Evolutionary conservation across 2,888 invertebrate genomes (phyloP).

Genomic region (Lasioglossum calceatum): DNA sequence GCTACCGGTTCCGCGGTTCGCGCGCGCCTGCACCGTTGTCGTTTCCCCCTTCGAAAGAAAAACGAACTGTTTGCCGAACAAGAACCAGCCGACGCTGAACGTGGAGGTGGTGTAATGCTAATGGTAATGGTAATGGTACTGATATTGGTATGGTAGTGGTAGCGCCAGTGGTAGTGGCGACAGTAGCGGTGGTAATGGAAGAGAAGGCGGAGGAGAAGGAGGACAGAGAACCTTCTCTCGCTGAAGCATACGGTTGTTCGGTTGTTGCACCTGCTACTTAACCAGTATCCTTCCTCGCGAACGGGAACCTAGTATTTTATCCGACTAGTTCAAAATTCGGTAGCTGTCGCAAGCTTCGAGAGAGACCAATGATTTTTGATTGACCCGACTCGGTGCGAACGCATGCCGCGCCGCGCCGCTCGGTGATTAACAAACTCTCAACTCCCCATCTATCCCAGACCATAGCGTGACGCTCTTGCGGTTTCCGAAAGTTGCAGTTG

Average conservation of each 20-base stretch:
- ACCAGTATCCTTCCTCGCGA: slow-evolving; percentile 52
- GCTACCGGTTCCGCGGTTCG: slow-evolving; percentile 63
- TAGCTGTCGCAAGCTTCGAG: slow-evolving; percentile 20
- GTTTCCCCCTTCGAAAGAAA: slow-evolving; percentile 56
- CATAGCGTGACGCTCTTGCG: not conserved
- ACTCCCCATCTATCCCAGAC: not conserved
- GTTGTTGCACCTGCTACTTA: slow-evolving; percentile 18
- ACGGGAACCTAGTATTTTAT: slow-evolving; percentile 52
- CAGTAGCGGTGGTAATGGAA: not conserved
- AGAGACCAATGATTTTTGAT: slow-evolving; percentile 17
- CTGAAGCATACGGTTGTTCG: slow-evolving; percentile 26
- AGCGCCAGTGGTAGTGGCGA: not conserved
- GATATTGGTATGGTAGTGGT: not conserved
- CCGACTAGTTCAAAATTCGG: slow-evolving; percentile 46
- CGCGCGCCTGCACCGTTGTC: slow-evolving; percentile 35
- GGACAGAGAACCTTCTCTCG: slow-evolving; percentile 51
- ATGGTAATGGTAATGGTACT: not conserved
- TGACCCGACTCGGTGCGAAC: slow-evolving; percentile 25
- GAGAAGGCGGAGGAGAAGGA: not conserved
- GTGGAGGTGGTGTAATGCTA: not conserved
- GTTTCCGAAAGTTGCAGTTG: slow-evolving; percentile 4
- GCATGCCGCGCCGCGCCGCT: not conserved
- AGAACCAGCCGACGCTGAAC: slow-evolving; percentile 25
- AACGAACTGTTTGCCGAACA: slow-evolving; percentile 51
- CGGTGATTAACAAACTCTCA: not conserved